A percentile compares a stretch with the other conserved stretches of the same genome.
Evolutionary conservation across 2,797 vertebrate genomes (phyloP).

Genomic region (Vespertilio murinus): DNA sequence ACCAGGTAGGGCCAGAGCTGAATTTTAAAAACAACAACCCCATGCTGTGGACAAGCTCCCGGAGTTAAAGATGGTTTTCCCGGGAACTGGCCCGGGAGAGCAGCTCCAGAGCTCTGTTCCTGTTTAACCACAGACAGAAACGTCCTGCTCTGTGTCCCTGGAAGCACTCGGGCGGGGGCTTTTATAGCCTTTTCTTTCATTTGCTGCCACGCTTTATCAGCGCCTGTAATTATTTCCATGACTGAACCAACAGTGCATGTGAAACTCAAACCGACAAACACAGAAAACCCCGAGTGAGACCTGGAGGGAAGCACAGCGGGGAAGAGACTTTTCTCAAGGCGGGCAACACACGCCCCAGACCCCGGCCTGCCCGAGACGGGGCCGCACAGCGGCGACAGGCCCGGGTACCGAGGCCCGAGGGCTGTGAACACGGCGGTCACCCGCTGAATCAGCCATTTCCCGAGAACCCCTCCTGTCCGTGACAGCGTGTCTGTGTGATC

Average conservation of each 20-base stretch:
- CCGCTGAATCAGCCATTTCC: not conserved
- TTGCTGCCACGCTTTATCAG: slow-evolving; percentile 36
- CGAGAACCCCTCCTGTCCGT: not conserved
- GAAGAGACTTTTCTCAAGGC: not conserved
- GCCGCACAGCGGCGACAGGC: accelerated
- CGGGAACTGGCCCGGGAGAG: not conserved
- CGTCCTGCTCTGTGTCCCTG: not conserved
- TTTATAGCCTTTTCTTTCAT: slow-evolving; percentile 36
- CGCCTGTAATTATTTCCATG: slow-evolving; percentile 28
- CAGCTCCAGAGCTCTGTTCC: not conserved
- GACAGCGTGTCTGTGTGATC: not conserved
- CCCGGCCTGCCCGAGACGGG: accelerated
- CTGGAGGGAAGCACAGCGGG: not conserved
- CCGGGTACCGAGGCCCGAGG: accelerated
- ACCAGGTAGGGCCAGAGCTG: too few species aligned
- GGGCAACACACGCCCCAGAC: not conserved
- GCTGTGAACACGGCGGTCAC: not conserved
- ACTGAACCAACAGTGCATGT: not conserved
- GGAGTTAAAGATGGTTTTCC: not conserved
- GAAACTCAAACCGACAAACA: not conserved
- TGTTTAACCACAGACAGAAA: not conserved
- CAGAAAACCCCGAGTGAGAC: not conserved
- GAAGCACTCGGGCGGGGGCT: not conserved
- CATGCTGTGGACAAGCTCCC: not conserved
- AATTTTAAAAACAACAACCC: not conserved